phyloP scores from a whole-genome alignment of 1,140 invertebrate genomes.

The Portunus trituberculatus region DNA sequence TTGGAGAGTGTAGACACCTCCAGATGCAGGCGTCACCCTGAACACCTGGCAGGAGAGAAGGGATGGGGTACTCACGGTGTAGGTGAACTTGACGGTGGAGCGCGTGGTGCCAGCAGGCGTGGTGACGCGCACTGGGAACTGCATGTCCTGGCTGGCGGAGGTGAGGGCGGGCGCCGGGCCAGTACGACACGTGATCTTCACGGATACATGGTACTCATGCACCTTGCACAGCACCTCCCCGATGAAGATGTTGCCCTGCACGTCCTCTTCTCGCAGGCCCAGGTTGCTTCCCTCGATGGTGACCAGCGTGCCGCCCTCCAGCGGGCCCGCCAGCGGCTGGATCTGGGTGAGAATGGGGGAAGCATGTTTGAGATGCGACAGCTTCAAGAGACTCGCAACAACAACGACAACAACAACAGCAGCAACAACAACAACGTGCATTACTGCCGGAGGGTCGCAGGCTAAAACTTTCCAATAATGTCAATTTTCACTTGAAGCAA shows the following conservation, averaged over 20 bases:
- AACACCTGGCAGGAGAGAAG: neutral
- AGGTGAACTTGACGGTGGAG: constrained; percentile 93
- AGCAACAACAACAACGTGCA: neutral
- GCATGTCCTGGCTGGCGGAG: constrained; percentile 91
- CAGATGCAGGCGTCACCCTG: neutral
- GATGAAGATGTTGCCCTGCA: constrained; percentile 94
- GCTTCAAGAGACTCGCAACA: neutral
- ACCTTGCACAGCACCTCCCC: constrained; percentile 93
- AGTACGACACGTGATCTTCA: constrained; percentile 92
- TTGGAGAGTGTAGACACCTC: neutral
- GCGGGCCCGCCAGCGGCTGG: constrained; percentile 94
- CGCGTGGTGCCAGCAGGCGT: constrained; percentile 94
- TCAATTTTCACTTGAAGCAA: neutral
- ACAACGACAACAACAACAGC: neutral
- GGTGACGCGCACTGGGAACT: constrained; percentile 91
- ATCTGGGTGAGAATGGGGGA: constrained; percentile 84
- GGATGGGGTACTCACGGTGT: constrained; percentile 84
- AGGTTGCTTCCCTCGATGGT: constrained; percentile 98
- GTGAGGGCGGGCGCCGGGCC: constrained; percentile 88
- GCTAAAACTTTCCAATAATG: neutral
- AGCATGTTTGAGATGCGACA: neutral
- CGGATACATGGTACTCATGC: constrained; percentile 94
- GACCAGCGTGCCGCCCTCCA: constrained; percentile 96
- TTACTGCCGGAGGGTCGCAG: neutral
- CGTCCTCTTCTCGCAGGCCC: constrained; percentile 93